These are phyloP conservation scores for Myopa tessellatipennis DNA, from an alignment of 2,888 invertebrate species.

Conservation along the genomic window DNA sequence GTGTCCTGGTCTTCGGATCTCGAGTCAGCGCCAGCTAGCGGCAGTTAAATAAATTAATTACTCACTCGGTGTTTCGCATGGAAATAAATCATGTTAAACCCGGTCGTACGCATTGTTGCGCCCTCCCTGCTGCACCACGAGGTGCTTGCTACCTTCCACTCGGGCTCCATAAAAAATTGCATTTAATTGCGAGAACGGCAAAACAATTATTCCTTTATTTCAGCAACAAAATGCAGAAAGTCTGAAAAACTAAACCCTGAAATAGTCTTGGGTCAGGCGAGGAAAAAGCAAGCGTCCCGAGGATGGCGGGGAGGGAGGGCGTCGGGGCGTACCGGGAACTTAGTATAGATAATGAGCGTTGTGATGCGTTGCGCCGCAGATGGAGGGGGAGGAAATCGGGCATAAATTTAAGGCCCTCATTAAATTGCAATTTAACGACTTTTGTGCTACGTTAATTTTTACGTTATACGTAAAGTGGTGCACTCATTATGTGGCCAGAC, in stretches of 20 bases:
- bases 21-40: constrained; percentile 27
- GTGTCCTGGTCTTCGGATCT: neutral
- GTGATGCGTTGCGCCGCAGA: neutral
- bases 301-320: too few relatives aligned
- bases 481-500: neutral
- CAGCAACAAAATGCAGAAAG: neutral
- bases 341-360: too few relatives aligned
- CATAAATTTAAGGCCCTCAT: neutral
- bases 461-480: neutral
- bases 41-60: constrained; percentile 31
- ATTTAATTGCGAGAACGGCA: constrained; percentile 24
- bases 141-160: neutral
- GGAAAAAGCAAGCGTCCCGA: neutral
- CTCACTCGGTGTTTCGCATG: constrained; percentile 54
- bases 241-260: neutral
- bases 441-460: neutral
- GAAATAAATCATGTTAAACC: constrained; percentile 61
- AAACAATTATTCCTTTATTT: constrained; percentile 15
- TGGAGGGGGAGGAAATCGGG: neutral
- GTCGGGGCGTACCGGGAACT: too few relatives aligned
- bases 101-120: neutral
- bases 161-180: neutral
- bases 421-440: constrained; percentile 12
- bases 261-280: neutral
- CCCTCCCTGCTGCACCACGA: neutral